phyloP scores from a whole-genome alignment of 2,113 vertebrate genomes.

The Halichoerus grypus region DNA sequence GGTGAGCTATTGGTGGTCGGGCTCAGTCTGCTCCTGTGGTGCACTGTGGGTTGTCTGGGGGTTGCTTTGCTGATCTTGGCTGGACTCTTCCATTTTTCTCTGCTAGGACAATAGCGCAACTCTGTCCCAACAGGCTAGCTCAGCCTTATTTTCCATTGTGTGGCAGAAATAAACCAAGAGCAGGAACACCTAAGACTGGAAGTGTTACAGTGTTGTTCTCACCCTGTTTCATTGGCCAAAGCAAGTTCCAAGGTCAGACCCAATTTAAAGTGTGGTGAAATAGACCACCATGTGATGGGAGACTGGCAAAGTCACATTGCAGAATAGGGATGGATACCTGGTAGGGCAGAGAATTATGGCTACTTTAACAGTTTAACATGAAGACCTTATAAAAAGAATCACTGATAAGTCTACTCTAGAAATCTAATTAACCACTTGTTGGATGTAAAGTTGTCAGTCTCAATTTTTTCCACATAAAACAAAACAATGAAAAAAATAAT shows the following conservation, averaged over 20 bases:
- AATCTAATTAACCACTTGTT: conserved; percentile 21
- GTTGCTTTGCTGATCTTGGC: background rate
- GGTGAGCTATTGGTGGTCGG: background rate
- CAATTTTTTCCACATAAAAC: background rate
- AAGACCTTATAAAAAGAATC: background rate
- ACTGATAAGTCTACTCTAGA: background rate
- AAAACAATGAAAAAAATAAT: background rate
- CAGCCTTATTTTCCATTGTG: background rate
- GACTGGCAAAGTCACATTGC: background rate
- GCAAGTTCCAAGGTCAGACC: background rate
- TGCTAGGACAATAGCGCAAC: background rate
- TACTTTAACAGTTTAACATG: background rate
- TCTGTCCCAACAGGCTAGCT: background rate
- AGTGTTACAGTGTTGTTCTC: background rate
- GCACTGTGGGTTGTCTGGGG: background rate
- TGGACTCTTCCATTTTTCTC: background rate
- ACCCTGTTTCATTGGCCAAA: background rate
- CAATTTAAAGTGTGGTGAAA: background rate
- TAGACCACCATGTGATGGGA: background rate
- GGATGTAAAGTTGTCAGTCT: background rate
- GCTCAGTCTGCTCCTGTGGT: background rate
- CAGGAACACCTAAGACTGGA: background rate
- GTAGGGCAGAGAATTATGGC: background rate
- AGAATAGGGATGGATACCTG: background rate
- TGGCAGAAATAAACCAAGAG: background rate